Conservation (phyloP, 2,888 invertebrate genomes). For the Ptychoptera contaminata region DNA sequence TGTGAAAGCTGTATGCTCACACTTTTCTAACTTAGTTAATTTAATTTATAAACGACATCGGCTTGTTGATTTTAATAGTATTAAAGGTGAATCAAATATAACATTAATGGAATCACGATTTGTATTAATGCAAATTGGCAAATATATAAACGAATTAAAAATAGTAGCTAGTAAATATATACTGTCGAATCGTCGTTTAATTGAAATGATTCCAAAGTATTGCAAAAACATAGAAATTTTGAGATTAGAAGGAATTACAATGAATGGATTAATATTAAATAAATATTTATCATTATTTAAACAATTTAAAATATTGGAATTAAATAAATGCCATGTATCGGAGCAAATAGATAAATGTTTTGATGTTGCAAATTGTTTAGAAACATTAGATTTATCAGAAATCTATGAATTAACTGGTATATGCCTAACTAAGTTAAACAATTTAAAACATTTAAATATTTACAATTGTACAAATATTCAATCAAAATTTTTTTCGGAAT, state of each 20-base stretch:
- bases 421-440: background rate
- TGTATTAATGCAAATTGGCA: conserved; percentile 1
- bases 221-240: background rate
- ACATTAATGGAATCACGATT: background rate
- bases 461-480: conserved; percentile 1
- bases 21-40: background rate
- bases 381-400: background rate
- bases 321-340: background rate
- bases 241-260: background rate
- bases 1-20: background rate
- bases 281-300: background rate
- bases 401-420: conserved; percentile 1
- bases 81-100: background rate
- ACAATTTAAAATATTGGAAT: background rate
- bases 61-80: background rate
- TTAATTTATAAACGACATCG: background rate
- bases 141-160: background rate
- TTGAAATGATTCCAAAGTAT: background rate
- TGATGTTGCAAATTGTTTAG: background rate
- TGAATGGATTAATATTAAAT: background rate
- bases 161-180: conserved; percentile 1
- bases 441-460: background rate
- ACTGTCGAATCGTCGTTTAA: background rate
- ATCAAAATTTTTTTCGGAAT: background rate
- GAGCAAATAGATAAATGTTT: background rate